Evolutionary conservation across 2,113 vertebrate species (phyloP).

Genomic region (Mormoops blainvillei): DNA sequence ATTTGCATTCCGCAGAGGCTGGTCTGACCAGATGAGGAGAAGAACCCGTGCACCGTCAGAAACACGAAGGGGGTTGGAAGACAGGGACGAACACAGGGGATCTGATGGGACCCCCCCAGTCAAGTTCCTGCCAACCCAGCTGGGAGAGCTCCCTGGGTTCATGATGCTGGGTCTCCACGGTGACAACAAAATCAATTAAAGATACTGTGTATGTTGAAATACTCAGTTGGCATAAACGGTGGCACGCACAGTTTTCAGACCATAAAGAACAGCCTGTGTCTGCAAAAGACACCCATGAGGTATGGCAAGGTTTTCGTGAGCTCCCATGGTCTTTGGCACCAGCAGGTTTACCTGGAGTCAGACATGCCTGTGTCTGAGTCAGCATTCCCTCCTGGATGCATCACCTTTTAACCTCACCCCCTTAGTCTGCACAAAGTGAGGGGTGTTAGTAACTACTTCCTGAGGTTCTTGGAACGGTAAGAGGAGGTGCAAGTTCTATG

Average conservation of each 20-base stretch:
- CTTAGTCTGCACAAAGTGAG: background rate
- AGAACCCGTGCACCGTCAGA: background rate
- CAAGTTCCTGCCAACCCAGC: background rate
- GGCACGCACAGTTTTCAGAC: background rate
- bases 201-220: background rate
- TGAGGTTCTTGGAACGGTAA: background rate
- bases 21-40: background rate
- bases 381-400: background rate
- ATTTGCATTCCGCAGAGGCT: conserved; percentile 56
- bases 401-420: background rate
- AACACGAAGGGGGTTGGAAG: background rate
- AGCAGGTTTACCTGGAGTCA: background rate
- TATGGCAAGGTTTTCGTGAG: background rate
- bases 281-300: no score
- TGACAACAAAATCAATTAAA: conserved; percentile 24
- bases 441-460: no score
- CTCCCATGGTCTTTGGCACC: background rate
- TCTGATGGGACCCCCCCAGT: background rate
- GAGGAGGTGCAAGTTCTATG: background rate
- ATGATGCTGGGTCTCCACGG: background rate
- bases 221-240: background rate
- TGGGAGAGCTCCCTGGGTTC: background rate
- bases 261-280: rapidly evolving
- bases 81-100: background rate
- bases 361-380: background rate